A percentile compares a stretch with the other conserved stretches of the same genome.
phyloP scores from a whole-genome alignment of 2,888 invertebrate species.

The Temnothorax unifasciatus region DNA sequence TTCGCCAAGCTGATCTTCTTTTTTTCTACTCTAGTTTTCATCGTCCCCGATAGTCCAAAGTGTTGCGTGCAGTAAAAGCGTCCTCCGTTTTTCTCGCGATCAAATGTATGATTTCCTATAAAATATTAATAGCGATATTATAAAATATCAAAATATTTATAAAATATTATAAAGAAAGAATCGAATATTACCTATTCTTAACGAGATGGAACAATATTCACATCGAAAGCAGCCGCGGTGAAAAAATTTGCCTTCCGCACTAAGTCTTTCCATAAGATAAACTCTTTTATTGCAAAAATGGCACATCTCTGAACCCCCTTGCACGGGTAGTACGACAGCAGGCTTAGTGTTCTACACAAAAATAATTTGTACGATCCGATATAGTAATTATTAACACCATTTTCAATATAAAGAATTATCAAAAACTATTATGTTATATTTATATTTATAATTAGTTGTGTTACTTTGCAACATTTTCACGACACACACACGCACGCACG shows the following conservation, averaged over 20 bases:
- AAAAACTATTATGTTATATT: not conserved
- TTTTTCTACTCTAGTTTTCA: conserved; percentile 83
- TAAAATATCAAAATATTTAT: conserved; percentile 7
- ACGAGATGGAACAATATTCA: conserved; percentile 95
- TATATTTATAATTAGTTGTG: not conserved
- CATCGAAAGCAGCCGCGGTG: conserved; percentile 98
- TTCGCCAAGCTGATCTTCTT: conserved; percentile 81
- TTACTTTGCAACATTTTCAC: conserved; percentile 7
- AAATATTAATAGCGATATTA: not conserved
- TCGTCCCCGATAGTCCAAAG: conserved; percentile 89
- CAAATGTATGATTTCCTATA: conserved; percentile 84
- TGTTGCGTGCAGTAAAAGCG: conserved; percentile 93
- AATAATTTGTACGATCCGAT: conserved; percentile 40
- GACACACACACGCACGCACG: not conserved
- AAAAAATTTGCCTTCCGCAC: conserved; percentile 95
- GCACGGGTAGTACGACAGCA: conserved; percentile 88
- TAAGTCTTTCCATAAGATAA: conserved; percentile 96
- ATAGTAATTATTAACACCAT: conserved; percentile 30
- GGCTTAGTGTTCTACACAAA: conserved; percentile 88
- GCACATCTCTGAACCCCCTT: conserved; percentile 91
- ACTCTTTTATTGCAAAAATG: conserved; percentile 97
- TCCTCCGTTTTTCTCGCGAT: conserved; percentile 84
- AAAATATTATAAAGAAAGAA: not conserved
- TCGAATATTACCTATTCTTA: conserved; percentile 90
- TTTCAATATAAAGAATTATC: conserved; percentile 41